Base-by-base conservation (phyloP, 1,140 invertebrate species). In the Hydropsyche tenuis region DNA sequence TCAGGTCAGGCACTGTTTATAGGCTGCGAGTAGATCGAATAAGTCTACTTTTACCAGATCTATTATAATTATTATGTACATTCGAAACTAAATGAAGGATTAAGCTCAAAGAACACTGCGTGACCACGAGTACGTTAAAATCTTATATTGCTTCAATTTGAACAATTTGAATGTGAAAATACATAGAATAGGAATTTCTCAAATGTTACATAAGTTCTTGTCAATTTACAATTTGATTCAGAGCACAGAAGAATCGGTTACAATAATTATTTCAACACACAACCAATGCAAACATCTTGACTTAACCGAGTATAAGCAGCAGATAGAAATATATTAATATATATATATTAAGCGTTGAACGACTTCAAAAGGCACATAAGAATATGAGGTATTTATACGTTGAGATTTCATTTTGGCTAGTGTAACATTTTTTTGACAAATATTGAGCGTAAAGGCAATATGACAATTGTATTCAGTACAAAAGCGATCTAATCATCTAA, bases 1-100 rank as follows among this genome's bases (percentile, higher is more conserved):
- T 20, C 48, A 18, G n/a, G 2, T 53, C 48, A 53, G 48, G 48
- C 48, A 53, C 48, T 53, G 48, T 53, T 9, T 69, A 73, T 45
- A 73, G 46, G 43, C 23, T 12, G 23, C 12, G 30, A 48, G 12
- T 18, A 4, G 20, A 22, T 22, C 51, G 62, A 60, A 53, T 16
- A 20, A 20, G 18, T 16, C 64, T 16, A n/a, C n/a, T n/a, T n/a
- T n/a, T n/a, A n/a, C n/a, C n/a, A n/a, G n/a, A n/a, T n/a, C n/a
- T n/a, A n/a, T n/a, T n/a, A n/a, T n/a, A n/a, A n/a, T n/a, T n/a
- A n/a, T n/a, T n/a, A n/a, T n/a, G n/a, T n/a, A n/a, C n/a, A n/a
- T n/a, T n/a, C n/a, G n/a, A n/a, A n/a, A n/a, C 16, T 12, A 46
- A 43, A 43, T 7, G 42, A 48, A 48, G 46, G 46, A 53, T 53